Evolutionary conservation across 2,888 invertebrate species (phyloP), one percentile per base, ranked within the genome.

Genomic region (Tachina lurida): DNA sequence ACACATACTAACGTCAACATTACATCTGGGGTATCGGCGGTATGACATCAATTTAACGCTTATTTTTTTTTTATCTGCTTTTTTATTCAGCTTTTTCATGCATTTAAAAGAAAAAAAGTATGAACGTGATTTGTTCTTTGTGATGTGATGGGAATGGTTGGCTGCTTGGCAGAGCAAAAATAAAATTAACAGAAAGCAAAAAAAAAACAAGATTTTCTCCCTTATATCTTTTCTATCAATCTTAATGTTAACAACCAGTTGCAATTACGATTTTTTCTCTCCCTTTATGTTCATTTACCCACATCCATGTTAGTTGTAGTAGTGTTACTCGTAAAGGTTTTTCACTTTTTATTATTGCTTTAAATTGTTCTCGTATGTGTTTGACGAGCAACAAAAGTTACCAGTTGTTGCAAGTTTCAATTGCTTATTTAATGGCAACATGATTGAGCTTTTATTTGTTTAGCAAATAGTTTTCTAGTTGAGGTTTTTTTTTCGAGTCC

Each of bases 141-240:
- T 71, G 71, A 62, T 68, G 47, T 76, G 73, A 43, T 77, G 45
- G 75, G 71, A 17, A 77, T 63, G 75, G n/a, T 58, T 80, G 43
- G 71, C 41, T 80, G 65, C 41, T 54, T 73, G 71, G 47, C 60
- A 76, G 58, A 70, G 31, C 39, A 47, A 47, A 49, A 60, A n/a
- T 49, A 39, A 56, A 39, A 41, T 15, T 19, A n/a, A 63, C 2
- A 31, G 31, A 3, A 31, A 31, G 31, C 2, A 54, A 63, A 39
- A 67, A 67, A 68, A 13, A 41, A 54, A 7, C 45, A 49, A 79
- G n/a, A 67, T 58, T 60, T 62, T 63, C 71, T 60, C 68, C 45
- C 19, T 58, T 73, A 17, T 87, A 87, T 87, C 87, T 87, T 75
- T 86, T 86, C 87, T 82, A 88, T 87, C 86, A 87, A 88, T 88